Evolutionary conservation across 2,113 vertebrate genomes (phyloP).

Genomic region (Brachypodius melanocephalos): DNA sequence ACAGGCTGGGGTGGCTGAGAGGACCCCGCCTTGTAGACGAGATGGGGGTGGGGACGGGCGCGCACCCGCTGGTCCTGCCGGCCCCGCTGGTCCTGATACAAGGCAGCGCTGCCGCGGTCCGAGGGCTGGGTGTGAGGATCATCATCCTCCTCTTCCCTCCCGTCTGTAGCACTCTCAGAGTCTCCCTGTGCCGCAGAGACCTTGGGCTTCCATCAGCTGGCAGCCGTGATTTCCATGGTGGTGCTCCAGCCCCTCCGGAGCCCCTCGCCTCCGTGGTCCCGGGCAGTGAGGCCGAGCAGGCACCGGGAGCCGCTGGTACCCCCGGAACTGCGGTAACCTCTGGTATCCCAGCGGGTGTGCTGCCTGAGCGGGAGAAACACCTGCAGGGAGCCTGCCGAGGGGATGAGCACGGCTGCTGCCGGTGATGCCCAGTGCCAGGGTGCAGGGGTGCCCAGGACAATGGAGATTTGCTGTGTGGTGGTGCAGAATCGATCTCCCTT

Average conservation of each 20-base stretch:
- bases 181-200: no score
- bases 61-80: neutral
- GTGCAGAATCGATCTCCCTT: neutral
- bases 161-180: neutral
- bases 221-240: neutral
- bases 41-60: neutral
- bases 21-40: neutral
- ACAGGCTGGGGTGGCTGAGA: no score
- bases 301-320: rapidly evolving
- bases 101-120: neutral
- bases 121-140: neutral
- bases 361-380: neutral
- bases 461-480: neutral
- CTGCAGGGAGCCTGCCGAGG: neutral
- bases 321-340: no score
- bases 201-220: no score
- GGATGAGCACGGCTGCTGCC: neutral
- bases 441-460: neutral
- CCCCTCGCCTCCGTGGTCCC: neutral
- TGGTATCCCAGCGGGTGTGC: neutral
- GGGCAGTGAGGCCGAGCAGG: neutral
- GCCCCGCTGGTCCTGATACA: neutral
- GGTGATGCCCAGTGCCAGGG: neutral
- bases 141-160: neutral
- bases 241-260: neutral